phyloP scores from a whole-genome alignment of 2,888 invertebrate species.

The Adelphocoris suturalis region DNA sequence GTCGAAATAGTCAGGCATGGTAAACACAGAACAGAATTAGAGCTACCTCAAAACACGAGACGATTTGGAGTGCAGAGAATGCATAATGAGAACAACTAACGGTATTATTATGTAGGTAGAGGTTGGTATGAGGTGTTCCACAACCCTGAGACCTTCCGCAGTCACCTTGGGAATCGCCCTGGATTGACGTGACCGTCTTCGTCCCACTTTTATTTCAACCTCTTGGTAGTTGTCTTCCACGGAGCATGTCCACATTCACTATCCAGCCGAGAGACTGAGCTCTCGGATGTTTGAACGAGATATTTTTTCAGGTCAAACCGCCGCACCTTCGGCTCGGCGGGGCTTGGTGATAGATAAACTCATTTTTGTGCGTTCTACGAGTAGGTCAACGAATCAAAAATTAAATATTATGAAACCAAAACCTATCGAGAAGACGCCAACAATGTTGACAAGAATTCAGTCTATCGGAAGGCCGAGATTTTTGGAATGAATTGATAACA shows the following conservation, averaged over 20 bases:
- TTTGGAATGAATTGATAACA: too few relatives aligned
- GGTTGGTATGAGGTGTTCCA: not conserved
- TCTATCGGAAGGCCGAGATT: too few relatives aligned
- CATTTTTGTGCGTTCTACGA: not conserved
- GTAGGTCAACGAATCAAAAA: too few relatives aligned
- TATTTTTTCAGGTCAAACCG: not conserved
- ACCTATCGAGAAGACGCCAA: too few relatives aligned
- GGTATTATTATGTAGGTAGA: too few relatives aligned
- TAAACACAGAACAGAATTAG: too few relatives aligned
- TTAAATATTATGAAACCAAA: too few relatives aligned
- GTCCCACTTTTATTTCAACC: not conserved
- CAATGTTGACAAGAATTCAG: too few relatives aligned
- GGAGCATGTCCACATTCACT: not conserved
- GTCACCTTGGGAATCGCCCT: conserved; percentile 23
- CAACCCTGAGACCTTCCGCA: conserved; percentile 17
- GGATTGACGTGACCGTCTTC: conserved; percentile 12
- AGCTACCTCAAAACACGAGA: too few relatives aligned
- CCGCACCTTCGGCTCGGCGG: not conserved
- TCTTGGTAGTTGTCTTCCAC: not conserved
- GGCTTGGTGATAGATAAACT: not conserved
- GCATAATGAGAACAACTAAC: too few relatives aligned
- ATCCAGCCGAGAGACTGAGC: not conserved
- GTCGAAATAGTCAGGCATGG: too few relatives aligned
- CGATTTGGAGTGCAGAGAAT: too few relatives aligned
- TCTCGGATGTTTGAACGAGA: not conserved